A percentile compares a stretch with the other conserved stretches of the same genome.
These are phyloP conservation scores for Sinocyclocheilus anophthalmus DNA, from an alignment of 2,113 vertebrate species.

Conservation along the genomic window DNA sequence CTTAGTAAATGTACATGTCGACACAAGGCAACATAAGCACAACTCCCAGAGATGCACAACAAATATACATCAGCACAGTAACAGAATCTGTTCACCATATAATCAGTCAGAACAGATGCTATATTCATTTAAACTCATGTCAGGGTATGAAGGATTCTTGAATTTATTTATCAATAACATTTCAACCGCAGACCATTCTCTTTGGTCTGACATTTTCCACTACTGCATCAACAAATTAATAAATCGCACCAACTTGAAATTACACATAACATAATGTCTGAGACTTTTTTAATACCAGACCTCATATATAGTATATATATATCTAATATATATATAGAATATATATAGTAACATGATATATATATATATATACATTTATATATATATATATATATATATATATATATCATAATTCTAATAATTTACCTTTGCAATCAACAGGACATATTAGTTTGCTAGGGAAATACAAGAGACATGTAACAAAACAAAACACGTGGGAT, in stretches of 20 bases:
- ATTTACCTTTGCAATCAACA: conserved; percentile 32
- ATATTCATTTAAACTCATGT: conserved; percentile 8
- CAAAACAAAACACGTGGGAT: conserved; percentile 1
- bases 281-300: no score
- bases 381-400: conserved; percentile 5
- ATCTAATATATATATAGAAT: conserved; percentile 13
- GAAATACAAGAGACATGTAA: background rate
- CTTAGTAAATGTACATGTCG: conserved; percentile 45
- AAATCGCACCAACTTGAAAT: background rate
- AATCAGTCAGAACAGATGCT: background rate
- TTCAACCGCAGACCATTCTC: background rate
- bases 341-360: conserved; percentile 4
- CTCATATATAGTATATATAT: conserved; percentile 15
- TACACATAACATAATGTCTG: no score
- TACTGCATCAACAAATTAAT: conserved; percentile 7
- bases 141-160: background rate
- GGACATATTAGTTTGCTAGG: background rate
- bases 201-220: background rate
- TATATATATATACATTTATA: conserved; percentile 6
- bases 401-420: conserved; percentile 21
- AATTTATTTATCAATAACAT: background rate
- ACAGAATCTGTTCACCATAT: conserved; percentile 17
- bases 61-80: conserved; percentile 55
- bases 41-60: conserved; percentile 62
- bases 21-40: conserved; percentile 61